Base-by-base conservation (phyloP, 2,888 invertebrate genomes). In the Atherix ibis region DNA sequence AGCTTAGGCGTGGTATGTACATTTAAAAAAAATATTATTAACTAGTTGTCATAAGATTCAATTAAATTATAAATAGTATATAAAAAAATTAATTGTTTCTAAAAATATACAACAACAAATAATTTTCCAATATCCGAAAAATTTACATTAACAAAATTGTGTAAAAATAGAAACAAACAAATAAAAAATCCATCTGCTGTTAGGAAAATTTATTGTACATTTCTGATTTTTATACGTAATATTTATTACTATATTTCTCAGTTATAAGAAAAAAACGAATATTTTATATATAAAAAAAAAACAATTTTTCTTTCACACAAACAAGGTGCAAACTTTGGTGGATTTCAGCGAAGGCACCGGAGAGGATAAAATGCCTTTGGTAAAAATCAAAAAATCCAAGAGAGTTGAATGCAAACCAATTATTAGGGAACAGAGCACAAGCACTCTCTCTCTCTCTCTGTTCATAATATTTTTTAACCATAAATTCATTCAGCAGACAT, bases 321-420 rank as follows among this genome's bases (percentile, higher is more conserved):
- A 50, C 53, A 56, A 79, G 79, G 77, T 76, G 72, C 77, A 79
- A 72, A 72, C 78, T 70, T 73, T 80, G 76, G 79, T 79, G 78
- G 84, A 83, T 73, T 82, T 78, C 77, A 80, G 76, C 73, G 79
- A 82, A 70, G 68, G 73, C 68, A 75, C 78, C 64, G 75, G 79
- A 66, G 84, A 84, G 75, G 84, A 85, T 72, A 81, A 80, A 68
- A 77, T 83, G 65, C 84, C 84, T 72, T 76, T 85, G 85, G 85
- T 87, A 78, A 77, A 73, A 65, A 50, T 40, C 34, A 28, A 32
- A 13, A 31, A 18, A 28, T n/a, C n/a, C n/a, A n/a, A n/a, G n/a
- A n/a, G n/a, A n/a, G n/a, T n/a, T n/a, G n/a, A n/a, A n/a, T n/a
- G n/a, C n/a, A n/a, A n/a, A n/a, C n/a, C n/a, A n/a, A n/a, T n/a